Percentiles rank a stretch among this genome's conserved stretches.
These are phyloP conservation scores for Sphaerodactylus townsendi DNA, from an alignment of 2,113 vertebrate species.

Conservation along the genomic window DNA sequence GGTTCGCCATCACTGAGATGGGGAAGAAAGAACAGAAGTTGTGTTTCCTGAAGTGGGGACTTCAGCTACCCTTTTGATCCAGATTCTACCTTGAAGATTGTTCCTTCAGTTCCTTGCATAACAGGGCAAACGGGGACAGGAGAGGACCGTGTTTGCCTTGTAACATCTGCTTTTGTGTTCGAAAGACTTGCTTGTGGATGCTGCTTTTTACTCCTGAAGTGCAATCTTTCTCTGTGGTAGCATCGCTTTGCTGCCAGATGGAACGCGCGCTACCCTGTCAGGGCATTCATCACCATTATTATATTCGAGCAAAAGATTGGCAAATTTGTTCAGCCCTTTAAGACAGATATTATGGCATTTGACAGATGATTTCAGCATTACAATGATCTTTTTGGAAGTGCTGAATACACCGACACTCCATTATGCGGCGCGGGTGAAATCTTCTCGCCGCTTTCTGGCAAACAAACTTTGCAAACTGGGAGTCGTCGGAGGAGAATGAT, in stretches of 20 bases:
- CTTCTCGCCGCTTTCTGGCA: slow-evolving; percentile 62
- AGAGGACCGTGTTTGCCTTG: background rate
- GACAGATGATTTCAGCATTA: slow-evolving; percentile 62
- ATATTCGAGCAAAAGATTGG: slow-evolving; percentile 59
- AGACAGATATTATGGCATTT: slow-evolving; percentile 62
- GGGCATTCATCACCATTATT: slow-evolving; percentile 66
- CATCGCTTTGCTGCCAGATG: slow-evolving; percentile 24
- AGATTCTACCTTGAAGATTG: background rate
- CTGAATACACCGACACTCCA: slow-evolving; percentile 51
- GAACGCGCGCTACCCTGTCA: slow-evolving; percentile 46
- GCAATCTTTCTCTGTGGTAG: slow-evolving; percentile 45
- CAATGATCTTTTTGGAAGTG: slow-evolving; percentile 54
- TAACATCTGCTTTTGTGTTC: background rate
- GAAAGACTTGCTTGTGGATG: slow-evolving; percentile 32
- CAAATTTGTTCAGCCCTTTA: slow-evolving; percentile 69
- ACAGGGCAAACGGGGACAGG: background rate
- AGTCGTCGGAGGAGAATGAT: slow-evolving; percentile 58
- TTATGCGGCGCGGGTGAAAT: slow-evolving; percentile 56
- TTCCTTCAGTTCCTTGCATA: background rate
- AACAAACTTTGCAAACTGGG: slow-evolving; percentile 59
- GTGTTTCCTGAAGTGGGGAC: background rate
- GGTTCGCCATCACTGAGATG: no score
- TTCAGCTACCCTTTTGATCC: background rate
- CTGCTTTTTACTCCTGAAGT: slow-evolving; percentile 30
- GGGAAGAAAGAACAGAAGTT: background rate